A percentile compares a stretch with the other conserved stretches of the same genome.
Conservation (phyloP, 2,797 vertebrate species). For the Cuniculus paca region DNA sequence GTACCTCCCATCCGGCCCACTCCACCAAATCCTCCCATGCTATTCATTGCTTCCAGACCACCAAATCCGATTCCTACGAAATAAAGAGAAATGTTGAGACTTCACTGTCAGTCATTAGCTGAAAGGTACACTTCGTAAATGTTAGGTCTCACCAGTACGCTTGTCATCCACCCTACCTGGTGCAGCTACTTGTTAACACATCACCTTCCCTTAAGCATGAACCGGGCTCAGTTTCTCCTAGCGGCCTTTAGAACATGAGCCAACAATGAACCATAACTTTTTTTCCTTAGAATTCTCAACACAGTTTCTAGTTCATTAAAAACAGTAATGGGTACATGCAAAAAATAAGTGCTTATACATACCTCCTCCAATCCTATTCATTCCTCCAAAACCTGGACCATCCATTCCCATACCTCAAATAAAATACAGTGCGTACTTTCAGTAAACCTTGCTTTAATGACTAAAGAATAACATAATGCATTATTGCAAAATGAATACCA, state of each 20-base stretch:
- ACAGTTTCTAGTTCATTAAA: slow-evolving; percentile 73
- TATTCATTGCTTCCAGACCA: slow-evolving; percentile 95
- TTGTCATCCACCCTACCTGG: slow-evolving; percentile 55
- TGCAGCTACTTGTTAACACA: slow-evolving; percentile 43
- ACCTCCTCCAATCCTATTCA: slow-evolving; percentile 96
- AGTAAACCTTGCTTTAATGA: slow-evolving; percentile 75
- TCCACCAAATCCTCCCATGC: slow-evolving; percentile 95
- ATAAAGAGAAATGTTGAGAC: slow-evolving; percentile 76
- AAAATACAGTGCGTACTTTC: slow-evolving; percentile 78
- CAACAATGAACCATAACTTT: slow-evolving; percentile 61
- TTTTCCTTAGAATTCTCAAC: slow-evolving; percentile 72
- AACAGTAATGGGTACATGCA: slow-evolving; percentile 45
- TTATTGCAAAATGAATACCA: slow-evolving; percentile 62
- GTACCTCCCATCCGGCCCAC: slow-evolving; percentile 96
- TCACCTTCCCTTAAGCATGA: slow-evolving; percentile 58
- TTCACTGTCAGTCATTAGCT: not conserved
- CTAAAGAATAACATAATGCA: slow-evolving; percentile 64
- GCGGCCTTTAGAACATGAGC: slow-evolving; percentile 49
- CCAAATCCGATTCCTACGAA: slow-evolving; percentile 92
- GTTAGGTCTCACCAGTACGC: slow-evolving; percentile 53
- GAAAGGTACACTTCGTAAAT: slow-evolving; percentile 33
- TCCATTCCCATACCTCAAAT: slow-evolving; percentile 94
- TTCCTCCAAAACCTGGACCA: slow-evolving; percentile 93
- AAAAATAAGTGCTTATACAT: slow-evolving; percentile 80
- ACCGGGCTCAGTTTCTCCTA: slow-evolving; percentile 58